Base-by-base conservation (phyloP, 2,797 vertebrate genomes). In the Chiloscyllium punctatum region DNA sequence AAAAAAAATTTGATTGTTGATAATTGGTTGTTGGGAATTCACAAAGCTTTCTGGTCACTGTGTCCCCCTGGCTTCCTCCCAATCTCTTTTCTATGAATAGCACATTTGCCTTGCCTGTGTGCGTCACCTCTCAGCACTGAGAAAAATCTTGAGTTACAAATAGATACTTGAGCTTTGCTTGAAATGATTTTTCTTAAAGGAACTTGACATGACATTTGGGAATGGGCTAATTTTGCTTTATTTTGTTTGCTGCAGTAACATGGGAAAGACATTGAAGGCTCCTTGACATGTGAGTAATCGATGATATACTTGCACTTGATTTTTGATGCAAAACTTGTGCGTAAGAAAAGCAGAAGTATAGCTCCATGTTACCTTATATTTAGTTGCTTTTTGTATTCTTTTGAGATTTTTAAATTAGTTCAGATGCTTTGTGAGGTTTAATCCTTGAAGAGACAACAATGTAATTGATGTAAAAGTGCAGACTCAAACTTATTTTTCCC, bases 231-330 rank as follows among this genome's bases (percentile, higher is more conserved):
- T 57, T 95, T 94, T 94, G 4, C 27, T 95, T 51, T 74, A 53
- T 94, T 94, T 95, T 95, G 71, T 95, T 95, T 53, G 48, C 71
- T 5, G 21, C 71, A 95, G 94, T 95, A 95, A 95, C 33, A 7
- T 95, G 94, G 30, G 69, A 57, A 71, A 30, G 42, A 53, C 25
- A 0, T n/a, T 72, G 71, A 95, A 77, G 15, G 13, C 33, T 42
- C 15, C 48, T 77, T 95, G 48, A 74, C 53, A 95, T 53, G 94
- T 95, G 94, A 95, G 94, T 95, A 51, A n/a, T 90, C 62, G 51
- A 87, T 25, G 18, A 48, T 90, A 33, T 2, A 92, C n/a, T 42
- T 66, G 3, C 30, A 2, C 15, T 62, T 62, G 30, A 90, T 69
- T 68, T 68, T 37, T 42, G 33, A 66, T 92, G 57, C 57, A 9